phyloP scores from a whole-genome alignment of 2,888 invertebrate genomes.

The Eupithecia subumbrata region DNA sequence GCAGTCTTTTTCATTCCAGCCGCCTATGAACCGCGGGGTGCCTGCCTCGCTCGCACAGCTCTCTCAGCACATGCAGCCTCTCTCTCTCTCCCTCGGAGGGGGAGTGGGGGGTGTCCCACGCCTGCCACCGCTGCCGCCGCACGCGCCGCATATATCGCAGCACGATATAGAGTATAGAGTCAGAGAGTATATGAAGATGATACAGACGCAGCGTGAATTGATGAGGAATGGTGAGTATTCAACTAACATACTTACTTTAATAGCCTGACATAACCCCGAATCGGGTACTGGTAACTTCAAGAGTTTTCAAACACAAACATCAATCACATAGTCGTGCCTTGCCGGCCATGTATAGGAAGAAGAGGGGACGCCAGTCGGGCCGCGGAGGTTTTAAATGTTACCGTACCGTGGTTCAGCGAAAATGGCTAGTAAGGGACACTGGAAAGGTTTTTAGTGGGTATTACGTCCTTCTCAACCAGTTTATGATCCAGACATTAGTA shows the following conservation, averaged over 20 bases:
- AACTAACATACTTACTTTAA: neutral
- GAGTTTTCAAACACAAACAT: neutral
- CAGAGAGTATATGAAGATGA: constrained; percentile 90
- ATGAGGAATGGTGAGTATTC: constrained; percentile 71
- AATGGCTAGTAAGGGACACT: too few relatives aligned
- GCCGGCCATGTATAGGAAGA: too few relatives aligned
- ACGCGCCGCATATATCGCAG: constrained; percentile 84
- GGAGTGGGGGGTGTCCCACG: constrained; percentile 84
- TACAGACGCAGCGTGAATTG: constrained; percentile 80
- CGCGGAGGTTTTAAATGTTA: too few relatives aligned
- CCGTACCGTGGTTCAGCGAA: too few relatives aligned
- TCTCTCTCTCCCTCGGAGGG: constrained; percentile 87
- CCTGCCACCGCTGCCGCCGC: constrained; percentile 81
- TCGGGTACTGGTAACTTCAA: neutral
- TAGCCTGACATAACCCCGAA: neutral
- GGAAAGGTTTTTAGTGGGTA: too few relatives aligned
- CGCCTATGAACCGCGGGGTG: constrained; percentile 83
- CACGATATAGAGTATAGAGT: constrained; percentile 91
- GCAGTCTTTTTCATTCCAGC: constrained; percentile 59
- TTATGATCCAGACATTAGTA: too few relatives aligned
- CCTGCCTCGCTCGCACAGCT: constrained; percentile 82
- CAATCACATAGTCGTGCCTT: neutral
- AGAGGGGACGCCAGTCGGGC: too few relatives aligned
- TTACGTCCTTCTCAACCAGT: too few relatives aligned
- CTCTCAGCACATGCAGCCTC: constrained; percentile 88